These are phyloP conservation scores for Vulpes vulpes DNA, from an alignment of 2,113 vertebrate species.

Conservation along the genomic window DNA sequence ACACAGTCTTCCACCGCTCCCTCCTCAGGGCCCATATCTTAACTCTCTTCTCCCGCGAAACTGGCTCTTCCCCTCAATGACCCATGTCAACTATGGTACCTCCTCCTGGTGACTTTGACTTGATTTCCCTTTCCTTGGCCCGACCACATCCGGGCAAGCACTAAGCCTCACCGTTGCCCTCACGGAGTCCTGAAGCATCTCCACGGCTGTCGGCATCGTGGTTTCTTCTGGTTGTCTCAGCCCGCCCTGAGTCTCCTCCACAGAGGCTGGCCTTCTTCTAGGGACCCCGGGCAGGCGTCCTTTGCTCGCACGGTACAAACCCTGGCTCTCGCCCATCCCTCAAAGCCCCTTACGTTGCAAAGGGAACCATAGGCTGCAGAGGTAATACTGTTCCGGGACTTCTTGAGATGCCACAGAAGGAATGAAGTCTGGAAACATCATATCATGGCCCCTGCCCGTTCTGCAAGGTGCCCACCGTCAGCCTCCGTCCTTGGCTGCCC, in stretches of 20 bases:
- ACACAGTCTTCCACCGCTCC: background rate
- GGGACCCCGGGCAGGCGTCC: too few relatives aligned
- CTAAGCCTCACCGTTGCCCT: too few relatives aligned
- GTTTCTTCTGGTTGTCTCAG: background rate
- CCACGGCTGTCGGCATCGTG: background rate
- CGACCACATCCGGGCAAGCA: background rate
- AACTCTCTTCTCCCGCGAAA: background rate
- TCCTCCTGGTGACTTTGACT: too few relatives aligned
- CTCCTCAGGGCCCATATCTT: background rate
- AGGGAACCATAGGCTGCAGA: too few relatives aligned
- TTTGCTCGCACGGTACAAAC: too few relatives aligned
- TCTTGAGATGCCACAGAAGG: background rate
- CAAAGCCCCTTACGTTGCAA: background rate
- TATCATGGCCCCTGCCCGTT: fast-evolving
- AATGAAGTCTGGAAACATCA: background rate
- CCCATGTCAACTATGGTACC: too few relatives aligned
- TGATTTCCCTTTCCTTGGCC: background rate
- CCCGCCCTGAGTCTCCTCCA: too few relatives aligned
- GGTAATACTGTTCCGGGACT: background rate
- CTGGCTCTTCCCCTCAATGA: background rate
- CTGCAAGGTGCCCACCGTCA: background rate
- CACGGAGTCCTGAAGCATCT: background rate
- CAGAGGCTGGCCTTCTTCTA: background rate
- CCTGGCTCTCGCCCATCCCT: background rate
- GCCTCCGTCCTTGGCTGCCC: background rate